Base-by-base conservation (phyloP, 1,140 invertebrate genomes). In the Drosophila repleta region DNA sequence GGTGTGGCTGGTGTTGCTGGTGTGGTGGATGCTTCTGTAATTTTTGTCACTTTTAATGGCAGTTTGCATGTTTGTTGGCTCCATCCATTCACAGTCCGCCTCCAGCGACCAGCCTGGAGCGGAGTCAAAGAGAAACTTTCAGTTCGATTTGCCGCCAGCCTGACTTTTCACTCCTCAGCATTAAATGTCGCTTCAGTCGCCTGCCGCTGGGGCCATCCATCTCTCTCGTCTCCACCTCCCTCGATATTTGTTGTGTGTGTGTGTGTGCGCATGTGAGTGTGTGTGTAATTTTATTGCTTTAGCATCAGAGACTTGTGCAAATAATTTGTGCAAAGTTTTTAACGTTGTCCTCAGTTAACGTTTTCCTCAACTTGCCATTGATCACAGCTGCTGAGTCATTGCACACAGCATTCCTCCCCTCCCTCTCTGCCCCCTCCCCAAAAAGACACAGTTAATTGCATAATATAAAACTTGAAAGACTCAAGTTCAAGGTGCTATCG, bases 61-160 rank as follows among this genome's bases (percentile, higher is more conserved):
- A 87, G 73, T 84, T 84, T 79, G 64, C 73, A 80, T 79, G 73
- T 76, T 76, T 68, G 52, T 45, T 39, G 39, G 39, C 62, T 64
- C 20, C 3, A 43, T 11, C 48, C 24, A 43, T 8, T 39, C 24
- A 48, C n/a, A 37, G 4, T 26, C 32, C 45, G 11, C 45, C 39
- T 17, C 5, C 29, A 15, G 26, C 15, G 5, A 45, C n/a, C n/a
- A 5, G 7, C 13, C 26, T n/a, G 4, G 4, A 17, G 17, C 32
- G 60, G 52, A 49, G 58, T 62, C 41, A 24, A 64, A 60, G 66
- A 43, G 55, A 87, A 85, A 85, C 70, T 87, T 87, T 85, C 57
- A 63, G 78, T 78, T 85, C 83, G 78, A 87, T 87, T 87, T 82
- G 78, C 82, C 82, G 78, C 82, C 82, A 87, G 64, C 63, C 66